Evolutionary conservation across 2,797 vertebrate species (phyloP), one percentile per base, ranked within the genome.

Genomic region (Capromys pilorides): DNA sequence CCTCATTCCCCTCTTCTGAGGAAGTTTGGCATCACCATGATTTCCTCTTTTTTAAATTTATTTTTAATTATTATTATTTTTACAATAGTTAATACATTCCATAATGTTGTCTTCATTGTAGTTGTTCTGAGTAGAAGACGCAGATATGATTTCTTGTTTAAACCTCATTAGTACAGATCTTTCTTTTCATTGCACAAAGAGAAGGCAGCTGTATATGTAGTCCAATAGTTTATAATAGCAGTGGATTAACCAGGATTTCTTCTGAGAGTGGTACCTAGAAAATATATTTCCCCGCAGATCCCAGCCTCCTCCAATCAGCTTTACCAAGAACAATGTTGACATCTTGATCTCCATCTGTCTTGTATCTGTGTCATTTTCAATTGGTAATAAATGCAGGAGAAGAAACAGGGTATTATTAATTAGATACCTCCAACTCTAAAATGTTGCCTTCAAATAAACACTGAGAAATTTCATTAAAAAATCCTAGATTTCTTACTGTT

Each of bases 321-420:
- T 85, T 92, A 84, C 94, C 80, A 92, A 84, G 90, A 61, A 77
- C 85, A 91, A 96, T 87, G 36, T 0, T 95, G 89, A 86, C 93
- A 95, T 96, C 89, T 94, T 95, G 89, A 85, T 94, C 78, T 92
- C 91, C 87, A 95, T 94, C 89, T 97, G 93, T 91, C 77, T 93
- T 69, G 86, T 24, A 87, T 26, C 85, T 54, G 31, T 93, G 83
- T 92, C 86, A 93, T 82, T 91, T 91, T 94, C 88, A 91, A 80
- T 26, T 89, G 77, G 78, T 86, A 94, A 94, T 79, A 73, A 96
- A 90, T 7, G 10, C 66, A 86, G 82, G 54, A 75, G 26, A 84
- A 86, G 45, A 51, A 26, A 90, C 3, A 22, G 24, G 22, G 24
- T 78, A 39, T 85, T 81, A 92, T 82, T 90, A 96, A 93, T 61